These are phyloP conservation scores for Oreochromis niloticus DNA, from an alignment of 2,113 vertebrate species.

Conservation along the genomic window DNA sequence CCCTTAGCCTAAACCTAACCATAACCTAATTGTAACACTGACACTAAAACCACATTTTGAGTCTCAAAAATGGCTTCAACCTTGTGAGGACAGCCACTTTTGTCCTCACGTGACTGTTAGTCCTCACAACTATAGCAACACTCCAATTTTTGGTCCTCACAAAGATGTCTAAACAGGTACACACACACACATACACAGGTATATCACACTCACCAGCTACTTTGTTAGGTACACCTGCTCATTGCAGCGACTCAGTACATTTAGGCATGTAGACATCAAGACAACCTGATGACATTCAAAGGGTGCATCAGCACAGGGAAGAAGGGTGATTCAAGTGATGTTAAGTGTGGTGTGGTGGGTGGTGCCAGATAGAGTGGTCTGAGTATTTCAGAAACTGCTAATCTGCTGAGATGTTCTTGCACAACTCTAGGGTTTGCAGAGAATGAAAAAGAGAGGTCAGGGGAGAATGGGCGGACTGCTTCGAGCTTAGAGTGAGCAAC, in stretches of 20 bases:
- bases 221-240: neutral
- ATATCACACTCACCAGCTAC: neutral
- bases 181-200: neutral
- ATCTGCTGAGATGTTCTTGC: neutral
- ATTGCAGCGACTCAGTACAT: neutral
- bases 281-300: neutral
- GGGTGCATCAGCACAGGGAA: neutral
- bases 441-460: neutral
- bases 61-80: neutral
- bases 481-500: neutral
- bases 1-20: neutral
- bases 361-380: neutral
- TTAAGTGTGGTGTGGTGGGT: neutral
- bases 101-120: neutral
- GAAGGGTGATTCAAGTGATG: neutral
- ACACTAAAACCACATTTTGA: neutral
- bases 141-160: neutral
- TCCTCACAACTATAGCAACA: neutral
- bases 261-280: neutral
- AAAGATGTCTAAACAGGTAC: neutral
- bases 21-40: neutral
- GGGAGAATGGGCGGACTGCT: neutral
- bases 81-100: neutral
- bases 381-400: neutral
- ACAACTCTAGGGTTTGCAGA: neutral